phyloP scores from a whole-genome alignment of 2,888 invertebrate genomes.

The Mesoligia furuncula region DNA sequence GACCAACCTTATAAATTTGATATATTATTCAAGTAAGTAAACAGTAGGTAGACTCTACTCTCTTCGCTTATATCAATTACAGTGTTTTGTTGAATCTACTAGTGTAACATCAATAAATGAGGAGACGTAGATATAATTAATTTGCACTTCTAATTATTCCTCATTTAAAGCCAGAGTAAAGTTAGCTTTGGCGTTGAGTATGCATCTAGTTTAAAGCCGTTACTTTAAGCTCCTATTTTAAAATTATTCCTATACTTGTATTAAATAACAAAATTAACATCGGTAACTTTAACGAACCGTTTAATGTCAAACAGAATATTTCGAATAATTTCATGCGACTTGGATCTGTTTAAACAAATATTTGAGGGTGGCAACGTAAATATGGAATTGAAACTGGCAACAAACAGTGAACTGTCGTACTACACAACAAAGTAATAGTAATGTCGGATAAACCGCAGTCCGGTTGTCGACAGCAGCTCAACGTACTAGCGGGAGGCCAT shows the following conservation, averaged over 20 bases:
- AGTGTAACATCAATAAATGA: slow-evolving; percentile 15
- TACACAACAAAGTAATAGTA: slow-evolving; percentile 45
- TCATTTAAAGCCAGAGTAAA: slow-evolving; percentile 41
- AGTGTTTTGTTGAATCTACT: slow-evolving; percentile 25
- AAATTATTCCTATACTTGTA: slow-evolving; percentile 34
- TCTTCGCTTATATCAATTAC: slow-evolving; percentile 15
- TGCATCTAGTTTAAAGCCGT: slow-evolving; percentile 21
- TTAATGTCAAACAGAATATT: slow-evolving; percentile 46
- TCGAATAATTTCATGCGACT: slow-evolving; percentile 29
- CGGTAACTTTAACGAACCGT: slow-evolving; percentile 57
- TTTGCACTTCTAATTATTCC: slow-evolving; percentile 5
- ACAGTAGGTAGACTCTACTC: background rate
- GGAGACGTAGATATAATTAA: background rate
- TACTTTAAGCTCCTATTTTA: slow-evolving; percentile 21
- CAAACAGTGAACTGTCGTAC: slow-evolving; percentile 28
- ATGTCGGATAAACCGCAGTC: slow-evolving; percentile 38
- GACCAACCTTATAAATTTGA: background rate
- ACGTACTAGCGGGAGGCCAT: slow-evolving; percentile 17
- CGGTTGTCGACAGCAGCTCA: slow-evolving; percentile 25
- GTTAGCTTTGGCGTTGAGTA: slow-evolving; percentile 27
- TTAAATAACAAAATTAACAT: slow-evolving; percentile 48
- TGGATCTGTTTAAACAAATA: slow-evolving; percentile 39
- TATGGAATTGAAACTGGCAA: slow-evolving; percentile 29
- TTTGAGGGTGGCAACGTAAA: slow-evolving; percentile 39
- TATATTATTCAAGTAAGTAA: background rate